Percentiles rank a stretch among this genome's conserved stretches.
phyloP scores from a whole-genome alignment of 2,797 vertebrate genomes.

The Sphaeramia orbicularis region DNA sequence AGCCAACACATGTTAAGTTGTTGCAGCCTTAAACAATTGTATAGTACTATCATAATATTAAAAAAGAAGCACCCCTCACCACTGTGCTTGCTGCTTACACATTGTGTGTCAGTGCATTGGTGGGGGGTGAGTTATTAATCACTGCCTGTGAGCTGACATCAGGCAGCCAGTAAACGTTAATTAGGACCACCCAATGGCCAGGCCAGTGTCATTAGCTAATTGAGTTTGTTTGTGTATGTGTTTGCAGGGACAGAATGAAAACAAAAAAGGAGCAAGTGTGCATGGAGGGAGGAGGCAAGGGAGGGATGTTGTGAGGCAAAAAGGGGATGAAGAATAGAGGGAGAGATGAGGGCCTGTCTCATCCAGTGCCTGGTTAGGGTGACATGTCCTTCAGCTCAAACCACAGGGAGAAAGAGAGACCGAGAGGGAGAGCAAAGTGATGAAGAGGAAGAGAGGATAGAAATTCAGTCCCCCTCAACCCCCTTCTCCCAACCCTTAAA shows the following conservation, averaged over 20 bases:
- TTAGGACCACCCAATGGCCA: conserved; percentile 84
- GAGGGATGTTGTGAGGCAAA: conserved; percentile 34
- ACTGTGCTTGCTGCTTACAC: conserved; percentile 30
- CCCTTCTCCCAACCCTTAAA: conserved; percentile 8
- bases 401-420: conserved; percentile 60
- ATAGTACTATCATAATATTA: conserved; percentile 63
- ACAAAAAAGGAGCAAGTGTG: conserved; percentile 35
- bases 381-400: conserved; percentile 83
- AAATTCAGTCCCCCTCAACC: conserved; percentile 22
- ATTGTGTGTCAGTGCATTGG: conserved; percentile 38
- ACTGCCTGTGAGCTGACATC: conserved; percentile 83
- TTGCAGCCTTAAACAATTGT: conserved; percentile 42
- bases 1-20: conserved; percentile 49
- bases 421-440: conserved; percentile 49
- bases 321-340: neutral
- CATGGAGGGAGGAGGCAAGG: conserved; percentile 2
- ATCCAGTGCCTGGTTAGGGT: conserved; percentile 75
- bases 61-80: conserved; percentile 46
- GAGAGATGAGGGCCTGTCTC: conserved; percentile 70
- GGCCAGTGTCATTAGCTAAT: conserved; percentile 87
- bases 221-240: conserved; percentile 86
- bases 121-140: conserved; percentile 80
- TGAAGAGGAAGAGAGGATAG: conserved; percentile 44
- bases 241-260: conserved; percentile 71
- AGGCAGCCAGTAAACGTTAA: conserved; percentile 86